These are phyloP conservation scores for Drosophila sp. DNA, from an alignment of 1,140 invertebrate genomes.

Conservation along the genomic window DNA sequence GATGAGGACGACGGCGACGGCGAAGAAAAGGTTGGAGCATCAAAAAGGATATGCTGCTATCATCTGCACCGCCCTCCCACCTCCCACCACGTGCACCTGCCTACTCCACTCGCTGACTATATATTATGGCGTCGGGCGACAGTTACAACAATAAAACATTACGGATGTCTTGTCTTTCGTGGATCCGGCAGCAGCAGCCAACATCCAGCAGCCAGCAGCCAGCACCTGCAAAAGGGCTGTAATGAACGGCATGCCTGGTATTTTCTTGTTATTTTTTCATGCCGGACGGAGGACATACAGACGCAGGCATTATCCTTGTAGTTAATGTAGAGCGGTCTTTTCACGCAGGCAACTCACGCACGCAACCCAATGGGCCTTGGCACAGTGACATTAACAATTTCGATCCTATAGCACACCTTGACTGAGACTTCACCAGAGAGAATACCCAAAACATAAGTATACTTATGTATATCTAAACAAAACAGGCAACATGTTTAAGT, in stretches of 20 bases:
- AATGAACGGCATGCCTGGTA: conserved; percentile 73
- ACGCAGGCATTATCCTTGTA: conserved; percentile 70
- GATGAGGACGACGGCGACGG: neutral
- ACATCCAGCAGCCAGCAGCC: conserved; percentile 21
- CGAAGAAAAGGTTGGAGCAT: conserved; percentile 64
- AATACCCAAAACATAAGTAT: neutral
- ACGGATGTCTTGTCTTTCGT: conserved; percentile 66
- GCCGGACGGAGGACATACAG: conserved; percentile 31
- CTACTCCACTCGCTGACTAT: conserved; percentile 65
- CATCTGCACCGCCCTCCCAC: conserved; percentile 33
- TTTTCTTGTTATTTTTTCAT: conserved; percentile 78
- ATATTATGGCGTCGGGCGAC: conserved; percentile 74
- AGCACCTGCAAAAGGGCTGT: conserved; percentile 55
- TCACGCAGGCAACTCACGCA: conserved; percentile 58
- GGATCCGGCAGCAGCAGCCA: conserved; percentile 18
- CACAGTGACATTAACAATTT: conserved; percentile 42
- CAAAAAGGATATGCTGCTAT: conserved; percentile 68
- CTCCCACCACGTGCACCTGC: conserved; percentile 58
- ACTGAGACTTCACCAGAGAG: neutral
- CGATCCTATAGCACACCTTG: neutral
- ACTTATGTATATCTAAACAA: neutral
- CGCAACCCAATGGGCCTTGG: neutral
- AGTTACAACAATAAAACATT: conserved; percentile 81
- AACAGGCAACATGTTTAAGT: neutral
- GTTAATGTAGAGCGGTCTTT: conserved; percentile 61